Conservation (phyloP, 2,797 vertebrate species). For the Malurus splendens region DNA sequence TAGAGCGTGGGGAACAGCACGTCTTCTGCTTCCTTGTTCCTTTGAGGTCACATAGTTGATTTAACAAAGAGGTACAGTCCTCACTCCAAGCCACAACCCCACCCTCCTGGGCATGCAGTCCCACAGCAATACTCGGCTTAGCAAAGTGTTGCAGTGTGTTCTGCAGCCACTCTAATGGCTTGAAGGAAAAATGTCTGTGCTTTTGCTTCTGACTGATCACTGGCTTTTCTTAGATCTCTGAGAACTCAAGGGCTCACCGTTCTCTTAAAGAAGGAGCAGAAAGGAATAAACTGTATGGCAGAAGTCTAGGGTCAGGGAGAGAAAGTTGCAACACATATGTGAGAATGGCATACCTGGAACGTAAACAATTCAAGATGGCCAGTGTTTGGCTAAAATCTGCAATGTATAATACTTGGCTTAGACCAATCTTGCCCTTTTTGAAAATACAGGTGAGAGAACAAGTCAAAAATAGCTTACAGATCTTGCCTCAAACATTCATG, state of each 20-base stretch:
- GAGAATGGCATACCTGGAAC: not conserved
- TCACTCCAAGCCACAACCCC: not conserved
- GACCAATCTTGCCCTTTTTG: not conserved
- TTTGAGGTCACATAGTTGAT: not conserved
- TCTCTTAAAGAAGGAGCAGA: not conserved
- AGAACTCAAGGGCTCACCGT: not conserved
- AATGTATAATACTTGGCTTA: not conserved
- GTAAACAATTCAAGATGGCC: not conserved
- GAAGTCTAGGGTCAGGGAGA: not conserved
- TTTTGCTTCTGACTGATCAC: not conserved
- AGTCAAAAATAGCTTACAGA: not conserved
- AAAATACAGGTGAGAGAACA: not conserved
- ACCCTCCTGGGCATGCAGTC: not conserved
- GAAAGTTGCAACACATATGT: not conserved
- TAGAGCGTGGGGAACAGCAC: not conserved
- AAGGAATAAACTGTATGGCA: not conserved
- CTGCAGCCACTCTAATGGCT: not conserved
- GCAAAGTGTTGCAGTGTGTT: not conserved
- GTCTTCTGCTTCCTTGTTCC: not conserved
- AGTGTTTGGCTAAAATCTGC: not conserved
- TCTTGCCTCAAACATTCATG: not conserved
- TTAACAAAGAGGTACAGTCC: not conserved
- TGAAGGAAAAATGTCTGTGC: not conserved
- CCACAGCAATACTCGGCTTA: not conserved
- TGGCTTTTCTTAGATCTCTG: not conserved